A percentile compares a stretch with the other conserved stretches of the same genome.
These are phyloP conservation scores for Grantiella picta DNA, from an alignment of 2,113 vertebrate genomes.

Conservation along the genomic window DNA sequence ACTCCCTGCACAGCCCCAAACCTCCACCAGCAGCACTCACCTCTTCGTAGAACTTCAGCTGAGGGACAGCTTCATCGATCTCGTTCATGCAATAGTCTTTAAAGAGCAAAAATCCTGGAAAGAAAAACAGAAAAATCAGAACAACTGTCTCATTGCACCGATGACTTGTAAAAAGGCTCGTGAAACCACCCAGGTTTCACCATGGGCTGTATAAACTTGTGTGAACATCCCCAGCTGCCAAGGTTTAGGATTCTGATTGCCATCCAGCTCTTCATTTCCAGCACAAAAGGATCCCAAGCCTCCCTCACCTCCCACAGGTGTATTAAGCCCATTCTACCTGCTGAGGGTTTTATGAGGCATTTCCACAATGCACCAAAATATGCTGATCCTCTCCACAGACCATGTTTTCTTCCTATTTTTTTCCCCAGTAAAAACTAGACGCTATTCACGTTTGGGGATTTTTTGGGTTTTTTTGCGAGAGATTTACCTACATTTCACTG, in stretches of 20 bases:
- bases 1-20: background rate
- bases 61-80: conserved; percentile 93
- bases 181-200: accelerated
- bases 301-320: background rate
- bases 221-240: accelerated
- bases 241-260: background rate
- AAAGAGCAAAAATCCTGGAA: conserved; percentile 91
- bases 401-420: background rate
- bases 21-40: conserved; percentile 58
- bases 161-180: background rate
- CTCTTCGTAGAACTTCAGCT: conserved; percentile 98
- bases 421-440: background rate
- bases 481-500: background rate
- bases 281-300: background rate
- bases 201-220: accelerated
- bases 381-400: background rate
- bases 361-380: background rate
- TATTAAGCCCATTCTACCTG: background rate
- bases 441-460: accelerated
- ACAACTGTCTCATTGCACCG: accelerated
- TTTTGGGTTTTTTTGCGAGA: background rate
- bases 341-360: background rate
- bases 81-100: conserved; percentile 96
- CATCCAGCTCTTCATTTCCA: background rate
- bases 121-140: background rate